These are phyloP conservation scores for Phaethon lepturus DNA, from an alignment of 2,113 vertebrate species.

Conservation along the genomic window DNA sequence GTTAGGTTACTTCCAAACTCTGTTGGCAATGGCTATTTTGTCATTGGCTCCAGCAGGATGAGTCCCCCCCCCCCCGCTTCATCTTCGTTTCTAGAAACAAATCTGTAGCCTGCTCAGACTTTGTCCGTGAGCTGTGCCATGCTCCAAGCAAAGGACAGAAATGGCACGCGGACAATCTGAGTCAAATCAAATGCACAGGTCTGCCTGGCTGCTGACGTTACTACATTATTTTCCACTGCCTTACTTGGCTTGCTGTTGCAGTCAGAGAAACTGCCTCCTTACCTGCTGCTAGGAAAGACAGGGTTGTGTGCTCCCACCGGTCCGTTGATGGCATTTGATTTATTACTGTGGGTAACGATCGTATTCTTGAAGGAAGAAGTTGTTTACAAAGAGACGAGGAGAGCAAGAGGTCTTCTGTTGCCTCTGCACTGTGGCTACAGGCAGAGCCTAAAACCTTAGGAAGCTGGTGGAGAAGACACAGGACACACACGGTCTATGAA, in stretches of 20 bases:
- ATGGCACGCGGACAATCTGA: neutral
- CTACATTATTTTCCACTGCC: neutral
- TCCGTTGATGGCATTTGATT: neutral
- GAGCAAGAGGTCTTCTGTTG: neutral
- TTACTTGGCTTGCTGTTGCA: neutral
- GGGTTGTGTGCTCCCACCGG: neutral
- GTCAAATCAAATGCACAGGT: neutral
- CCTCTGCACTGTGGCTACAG: neutral
- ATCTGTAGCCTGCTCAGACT: neutral
- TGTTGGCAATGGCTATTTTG: neutral
- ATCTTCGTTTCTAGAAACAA: accelerated
- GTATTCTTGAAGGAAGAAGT: neutral
- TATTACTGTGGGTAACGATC: neutral
- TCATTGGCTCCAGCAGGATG: neutral
- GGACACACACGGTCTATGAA: neutral
- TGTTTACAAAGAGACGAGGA: neutral
- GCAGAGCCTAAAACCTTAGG: neutral
- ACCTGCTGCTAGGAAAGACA: neutral
- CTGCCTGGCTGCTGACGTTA: neutral
- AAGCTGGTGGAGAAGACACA: neutral
- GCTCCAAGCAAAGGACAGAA: neutral
- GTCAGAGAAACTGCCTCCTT: neutral
- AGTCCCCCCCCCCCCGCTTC: neutral
- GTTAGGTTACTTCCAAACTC: neutral
- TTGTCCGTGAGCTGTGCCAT: neutral